Evolutionary conservation across 2,113 vertebrate species (phyloP).

Genomic region (Butorides virescens): DNA sequence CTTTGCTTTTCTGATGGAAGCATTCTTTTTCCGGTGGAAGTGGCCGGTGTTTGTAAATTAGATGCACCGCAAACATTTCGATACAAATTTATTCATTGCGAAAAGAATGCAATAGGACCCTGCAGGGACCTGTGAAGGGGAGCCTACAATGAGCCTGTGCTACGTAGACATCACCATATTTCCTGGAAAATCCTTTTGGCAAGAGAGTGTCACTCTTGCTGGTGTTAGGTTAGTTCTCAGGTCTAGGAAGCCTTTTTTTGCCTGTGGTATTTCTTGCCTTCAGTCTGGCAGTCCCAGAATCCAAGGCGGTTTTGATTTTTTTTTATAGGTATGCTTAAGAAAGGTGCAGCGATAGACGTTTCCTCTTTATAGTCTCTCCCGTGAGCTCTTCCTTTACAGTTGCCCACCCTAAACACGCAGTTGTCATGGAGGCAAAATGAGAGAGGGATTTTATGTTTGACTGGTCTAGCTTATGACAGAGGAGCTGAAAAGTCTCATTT

Average conservation of each 20-base stretch:
- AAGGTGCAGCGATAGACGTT: neutral
- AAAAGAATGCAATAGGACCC: neutral
- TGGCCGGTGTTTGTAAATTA: neutral
- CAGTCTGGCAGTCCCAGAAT: neutral
- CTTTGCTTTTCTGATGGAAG: neutral
- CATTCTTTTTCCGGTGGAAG: neutral
- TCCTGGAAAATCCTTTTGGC: neutral
- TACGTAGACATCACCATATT: neutral
- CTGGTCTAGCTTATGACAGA: neutral
- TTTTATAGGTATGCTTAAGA: neutral
- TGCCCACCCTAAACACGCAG: neutral
- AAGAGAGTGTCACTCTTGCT: neutral
- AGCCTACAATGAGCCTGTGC: neutral
- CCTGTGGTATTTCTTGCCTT: neutral
- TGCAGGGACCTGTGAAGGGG: neutral
- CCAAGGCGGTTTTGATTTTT: neutral
- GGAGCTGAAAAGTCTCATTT: neutral
- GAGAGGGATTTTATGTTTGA: neutral
- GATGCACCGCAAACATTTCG: conserved; percentile 6
- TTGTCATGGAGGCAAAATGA: neutral
- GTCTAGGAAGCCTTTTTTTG: conserved; percentile 1
- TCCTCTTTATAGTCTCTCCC: neutral
- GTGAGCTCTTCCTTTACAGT: neutral
- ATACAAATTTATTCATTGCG: neutral
- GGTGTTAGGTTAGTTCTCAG: neutral